These are phyloP conservation scores for Conomelus anceps DNA, from an alignment of 2,888 invertebrate genomes.

Conservation along the genomic window DNA sequence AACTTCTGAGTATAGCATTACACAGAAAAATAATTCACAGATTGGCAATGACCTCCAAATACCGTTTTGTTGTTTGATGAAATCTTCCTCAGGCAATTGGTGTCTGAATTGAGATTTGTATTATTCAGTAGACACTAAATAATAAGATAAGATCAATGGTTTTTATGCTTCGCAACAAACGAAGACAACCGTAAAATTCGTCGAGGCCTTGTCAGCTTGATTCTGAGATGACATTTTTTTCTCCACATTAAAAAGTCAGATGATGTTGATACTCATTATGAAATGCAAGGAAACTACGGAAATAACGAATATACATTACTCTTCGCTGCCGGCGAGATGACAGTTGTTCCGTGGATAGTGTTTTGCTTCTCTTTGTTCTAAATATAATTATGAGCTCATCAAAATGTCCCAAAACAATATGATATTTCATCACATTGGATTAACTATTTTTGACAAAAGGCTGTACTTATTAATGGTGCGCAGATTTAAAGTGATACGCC, in stretches of 20 bases:
- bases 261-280: background rate
- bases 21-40: background rate
- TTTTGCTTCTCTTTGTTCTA: background rate
- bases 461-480: no score
- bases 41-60: background rate
- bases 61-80: background rate
- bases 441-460: no score
- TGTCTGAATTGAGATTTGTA: background rate
- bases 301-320: background rate
- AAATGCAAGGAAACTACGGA: background rate
- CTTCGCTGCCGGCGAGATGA: background rate
- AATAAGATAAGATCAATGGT: background rate
- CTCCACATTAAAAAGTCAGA: background rate
- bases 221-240: background rate
- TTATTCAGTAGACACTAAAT: background rate
- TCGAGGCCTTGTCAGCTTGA: background rate
- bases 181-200: background rate
- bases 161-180: background rate
- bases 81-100: background rate
- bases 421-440: background rate
- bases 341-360: background rate
- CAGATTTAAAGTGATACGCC: no score
- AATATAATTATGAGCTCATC: background rate
- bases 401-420: background rate
- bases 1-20: background rate